These are phyloP conservation scores for Indri indri DNA, from an alignment of 2,113 vertebrate genomes.

Conservation along the genomic window DNA sequence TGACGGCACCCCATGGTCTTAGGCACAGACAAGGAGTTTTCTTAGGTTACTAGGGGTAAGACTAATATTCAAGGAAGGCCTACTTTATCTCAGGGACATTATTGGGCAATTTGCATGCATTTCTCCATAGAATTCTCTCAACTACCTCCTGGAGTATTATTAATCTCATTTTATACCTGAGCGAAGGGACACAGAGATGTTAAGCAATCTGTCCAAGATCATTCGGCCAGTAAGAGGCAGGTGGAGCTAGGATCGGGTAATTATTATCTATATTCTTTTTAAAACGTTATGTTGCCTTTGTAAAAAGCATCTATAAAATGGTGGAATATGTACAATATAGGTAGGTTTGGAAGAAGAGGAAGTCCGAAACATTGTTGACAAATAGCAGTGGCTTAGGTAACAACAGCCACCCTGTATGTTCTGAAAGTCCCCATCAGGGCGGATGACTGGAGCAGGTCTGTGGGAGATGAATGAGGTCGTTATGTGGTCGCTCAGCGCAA, in stretches of 20 bases:
- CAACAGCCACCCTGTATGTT: too few species aligned
- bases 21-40: background rate
- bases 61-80: background rate
- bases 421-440: background rate
- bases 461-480: background rate
- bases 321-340: background rate
- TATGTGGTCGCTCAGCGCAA: background rate
- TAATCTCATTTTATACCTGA: background rate
- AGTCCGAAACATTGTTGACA: background rate
- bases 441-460: background rate
- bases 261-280: background rate
- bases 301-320: background rate
- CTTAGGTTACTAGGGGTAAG: background rate
- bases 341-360: background rate
- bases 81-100: background rate
- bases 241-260: background rate
- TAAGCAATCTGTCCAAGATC: background rate
- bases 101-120: background rate
- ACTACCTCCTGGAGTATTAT: background rate
- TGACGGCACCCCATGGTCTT: fast-evolving
- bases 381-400: background rate
- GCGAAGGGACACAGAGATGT: background rate
- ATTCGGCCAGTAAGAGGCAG: background rate
- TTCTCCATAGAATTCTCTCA: background rate
- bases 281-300: background rate